Evolutionary conservation across 2,888 invertebrate species (phyloP).

Genomic region (Zygaena filipendulae): DNA sequence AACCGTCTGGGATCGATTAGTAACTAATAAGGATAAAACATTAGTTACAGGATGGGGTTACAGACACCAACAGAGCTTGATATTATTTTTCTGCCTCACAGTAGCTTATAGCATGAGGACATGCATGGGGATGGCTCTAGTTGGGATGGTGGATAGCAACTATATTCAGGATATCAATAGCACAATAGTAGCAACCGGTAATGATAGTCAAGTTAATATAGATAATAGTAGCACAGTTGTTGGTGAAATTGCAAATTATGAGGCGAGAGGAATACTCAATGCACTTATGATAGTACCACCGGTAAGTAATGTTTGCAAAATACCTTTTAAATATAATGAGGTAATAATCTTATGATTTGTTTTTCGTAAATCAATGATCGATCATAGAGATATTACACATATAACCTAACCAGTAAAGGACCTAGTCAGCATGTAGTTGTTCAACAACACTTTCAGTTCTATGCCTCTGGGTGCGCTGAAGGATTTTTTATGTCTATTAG

Average conservation of each 20-base stretch:
- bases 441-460: no score
- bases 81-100: constrained; percentile 66
- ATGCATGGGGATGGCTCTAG: constrained; percentile 73
- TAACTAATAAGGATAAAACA: no score
- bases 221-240: background rate
- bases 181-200: constrained; percentile 1
- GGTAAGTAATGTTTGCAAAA: constrained; percentile 24
- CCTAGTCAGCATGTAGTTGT: no score
- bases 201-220: background rate
- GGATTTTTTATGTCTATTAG: no score
- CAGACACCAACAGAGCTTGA: constrained; percentile 69
- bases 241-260: constrained; percentile 14
- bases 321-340: background rate
- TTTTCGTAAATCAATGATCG: no score
- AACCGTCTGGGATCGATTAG: no score
- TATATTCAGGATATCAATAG: constrained; percentile 1
- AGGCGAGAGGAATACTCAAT: constrained; percentile 24
- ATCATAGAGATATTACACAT: no score
- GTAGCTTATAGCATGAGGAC: constrained; percentile 72
- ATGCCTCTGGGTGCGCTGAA: no score
- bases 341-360: background rate
- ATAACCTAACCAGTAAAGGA: no score
- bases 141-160: constrained; percentile 63
- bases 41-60: constrained; percentile 37
- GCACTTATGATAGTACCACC: constrained; percentile 31